phyloP scores from a whole-genome alignment of 2,113 vertebrate species.

The Sterna hirundo region DNA sequence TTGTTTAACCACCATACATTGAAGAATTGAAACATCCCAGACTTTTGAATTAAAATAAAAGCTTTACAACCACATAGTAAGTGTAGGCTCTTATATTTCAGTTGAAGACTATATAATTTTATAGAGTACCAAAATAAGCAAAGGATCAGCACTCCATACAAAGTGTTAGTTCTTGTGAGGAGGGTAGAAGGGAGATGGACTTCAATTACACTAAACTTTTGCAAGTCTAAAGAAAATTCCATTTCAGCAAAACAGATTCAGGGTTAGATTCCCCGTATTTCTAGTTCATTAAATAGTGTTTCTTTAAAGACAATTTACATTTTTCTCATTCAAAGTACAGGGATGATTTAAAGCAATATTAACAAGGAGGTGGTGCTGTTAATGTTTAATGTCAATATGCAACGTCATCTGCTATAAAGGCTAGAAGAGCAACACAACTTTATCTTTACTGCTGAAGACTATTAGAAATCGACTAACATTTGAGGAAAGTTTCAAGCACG shows the following conservation, averaged over 20 bases:
- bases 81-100: constrained; percentile 65
- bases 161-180: constrained; percentile 43
- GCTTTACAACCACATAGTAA: constrained; percentile 53
- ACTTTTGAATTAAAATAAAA: constrained; percentile 55
- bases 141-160: constrained; percentile 67
- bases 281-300: constrained; percentile 38
- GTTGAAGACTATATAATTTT: constrained; percentile 58
- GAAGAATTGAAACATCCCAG: neutral
- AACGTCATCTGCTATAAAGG: constrained; percentile 51
- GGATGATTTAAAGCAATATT: constrained; percentile 65
- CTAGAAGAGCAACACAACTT: constrained; percentile 60
- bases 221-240: constrained; percentile 44
- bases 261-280: neutral
- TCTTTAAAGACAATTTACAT: constrained; percentile 52
- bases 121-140: constrained; percentile 71
- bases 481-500: neutral
- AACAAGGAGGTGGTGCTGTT: constrained; percentile 57
- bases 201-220: constrained; percentile 37
- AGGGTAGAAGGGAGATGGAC: neutral
- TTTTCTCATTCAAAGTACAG: constrained; percentile 45
- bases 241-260: constrained; percentile 47
- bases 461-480: neutral
- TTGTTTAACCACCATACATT: neutral
- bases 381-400: constrained; percentile 62
- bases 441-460: constrained; percentile 24